These are phyloP conservation scores for Oceanodroma leucorhoa DNA, from an alignment of 2,797 vertebrate species.

Conservation along the genomic window DNA sequence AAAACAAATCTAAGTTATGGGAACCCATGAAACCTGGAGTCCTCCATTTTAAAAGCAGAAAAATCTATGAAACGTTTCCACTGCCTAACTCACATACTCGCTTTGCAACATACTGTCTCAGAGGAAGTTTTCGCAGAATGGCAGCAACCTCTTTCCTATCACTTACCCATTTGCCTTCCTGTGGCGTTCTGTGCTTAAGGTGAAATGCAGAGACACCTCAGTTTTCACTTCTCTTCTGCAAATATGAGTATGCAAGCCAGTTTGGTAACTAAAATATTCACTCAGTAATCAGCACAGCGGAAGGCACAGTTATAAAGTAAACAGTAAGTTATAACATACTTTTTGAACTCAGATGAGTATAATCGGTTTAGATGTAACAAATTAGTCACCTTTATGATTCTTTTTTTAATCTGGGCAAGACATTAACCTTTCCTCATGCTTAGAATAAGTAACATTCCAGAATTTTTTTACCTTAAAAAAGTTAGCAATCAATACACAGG, in stretches of 20 bases:
- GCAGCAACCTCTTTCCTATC: background rate
- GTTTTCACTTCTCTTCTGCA: background rate
- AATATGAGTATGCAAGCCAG: background rate
- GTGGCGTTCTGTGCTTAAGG: background rate
- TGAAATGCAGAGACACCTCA: background rate
- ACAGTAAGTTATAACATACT: background rate
- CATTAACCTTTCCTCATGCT: background rate
- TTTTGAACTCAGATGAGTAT: background rate
- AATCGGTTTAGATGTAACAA: background rate
- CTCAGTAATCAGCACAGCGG: background rate
- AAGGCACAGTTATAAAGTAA: background rate
- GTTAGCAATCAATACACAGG: background rate
- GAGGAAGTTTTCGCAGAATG: background rate
- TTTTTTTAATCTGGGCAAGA: background rate
- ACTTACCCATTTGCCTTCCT: background rate
- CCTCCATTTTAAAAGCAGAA: constrained; percentile 12
- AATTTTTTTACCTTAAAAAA: background rate
- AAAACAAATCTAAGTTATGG: background rate
- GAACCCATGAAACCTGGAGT: background rate
- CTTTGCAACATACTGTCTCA: background rate
- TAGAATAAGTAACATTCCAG: background rate
- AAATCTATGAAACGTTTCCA: background rate
- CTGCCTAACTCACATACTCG: accelerated
- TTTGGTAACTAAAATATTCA: background rate
- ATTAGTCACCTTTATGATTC: background rate